phyloP scores from a whole-genome alignment of 2,113 vertebrate genomes.

The Caretta caretta region DNA sequence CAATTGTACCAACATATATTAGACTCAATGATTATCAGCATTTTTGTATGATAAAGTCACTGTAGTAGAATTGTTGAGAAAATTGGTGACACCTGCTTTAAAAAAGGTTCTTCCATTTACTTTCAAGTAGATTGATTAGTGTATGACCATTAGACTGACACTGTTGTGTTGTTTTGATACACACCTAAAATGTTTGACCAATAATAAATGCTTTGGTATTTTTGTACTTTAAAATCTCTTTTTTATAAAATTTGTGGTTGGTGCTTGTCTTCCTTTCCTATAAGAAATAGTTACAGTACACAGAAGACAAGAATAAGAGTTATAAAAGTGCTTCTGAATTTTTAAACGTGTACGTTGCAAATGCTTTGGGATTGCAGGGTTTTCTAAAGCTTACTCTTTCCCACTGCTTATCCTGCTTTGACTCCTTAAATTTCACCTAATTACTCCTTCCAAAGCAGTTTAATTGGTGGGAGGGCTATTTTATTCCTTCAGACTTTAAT shows the following conservation, averaged over 20 bases:
- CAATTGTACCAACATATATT: slow-evolving; percentile 16
- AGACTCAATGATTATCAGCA: slow-evolving; percentile 25
- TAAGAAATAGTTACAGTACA: slow-evolving; percentile 2
- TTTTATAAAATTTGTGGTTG: slow-evolving; percentile 21
- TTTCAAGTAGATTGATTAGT: slow-evolving; percentile 40
- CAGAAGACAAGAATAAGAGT: background rate
- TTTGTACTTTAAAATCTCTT: slow-evolving; percentile 39
- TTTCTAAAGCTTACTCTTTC: background rate
- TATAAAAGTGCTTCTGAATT: background rate
- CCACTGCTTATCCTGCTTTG: slow-evolving; percentile 13
- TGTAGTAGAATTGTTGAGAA: slow-evolving; percentile 40
- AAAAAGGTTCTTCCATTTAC: background rate
- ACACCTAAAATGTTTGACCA: slow-evolving; percentile 22
- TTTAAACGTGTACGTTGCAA: slow-evolving; percentile 16
- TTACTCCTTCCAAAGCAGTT: slow-evolving; percentile 22
- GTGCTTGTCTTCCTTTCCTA: slow-evolving; percentile 34
- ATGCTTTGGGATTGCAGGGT: background rate
- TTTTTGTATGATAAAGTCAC: slow-evolving; percentile 45
- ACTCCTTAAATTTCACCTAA: slow-evolving; percentile 4
- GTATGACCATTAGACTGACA: slow-evolving; percentile 32
- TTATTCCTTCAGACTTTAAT: slow-evolving; percentile 44
- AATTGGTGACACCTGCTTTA: background rate
- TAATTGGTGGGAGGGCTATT: slow-evolving; percentile 1
- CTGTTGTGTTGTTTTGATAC: slow-evolving; percentile 26
- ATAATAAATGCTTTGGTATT: slow-evolving; percentile 50